These are phyloP conservation scores for Nothocercus nigrocapillus DNA, from an alignment of 2,113 vertebrate species.

Conservation along the genomic window DNA sequence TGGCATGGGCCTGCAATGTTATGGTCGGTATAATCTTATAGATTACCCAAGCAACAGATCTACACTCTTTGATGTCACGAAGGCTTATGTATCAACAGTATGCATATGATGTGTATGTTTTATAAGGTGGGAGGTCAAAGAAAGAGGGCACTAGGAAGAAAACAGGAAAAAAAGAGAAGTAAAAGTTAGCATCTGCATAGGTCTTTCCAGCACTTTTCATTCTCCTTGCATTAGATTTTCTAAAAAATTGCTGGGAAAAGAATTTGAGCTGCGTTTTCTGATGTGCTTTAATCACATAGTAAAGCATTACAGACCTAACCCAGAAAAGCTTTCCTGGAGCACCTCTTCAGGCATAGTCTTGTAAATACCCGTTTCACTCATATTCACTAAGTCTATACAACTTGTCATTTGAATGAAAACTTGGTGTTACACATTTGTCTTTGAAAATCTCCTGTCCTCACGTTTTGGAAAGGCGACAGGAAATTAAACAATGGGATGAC, in stretches of 20 bases:
- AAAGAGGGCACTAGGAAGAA: background rate
- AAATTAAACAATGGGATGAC: conserved; percentile 28
- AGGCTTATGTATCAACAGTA: background rate
- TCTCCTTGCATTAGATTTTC: background rate
- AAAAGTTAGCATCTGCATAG: background rate
- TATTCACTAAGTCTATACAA: background rate
- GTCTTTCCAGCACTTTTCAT: background rate
- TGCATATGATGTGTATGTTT: background rate
- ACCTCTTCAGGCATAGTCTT: background rate
- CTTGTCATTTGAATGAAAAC: background rate
- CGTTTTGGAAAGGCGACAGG: background rate
- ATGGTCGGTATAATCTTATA: conserved; percentile 63
- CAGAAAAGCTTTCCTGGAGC: background rate
- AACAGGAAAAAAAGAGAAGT: background rate
- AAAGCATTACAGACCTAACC: background rate
- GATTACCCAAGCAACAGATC: conserved; percentile 51
- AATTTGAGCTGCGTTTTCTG: background rate
- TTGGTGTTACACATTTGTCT: background rate
- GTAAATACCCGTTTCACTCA: background rate
- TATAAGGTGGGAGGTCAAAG: background rate
- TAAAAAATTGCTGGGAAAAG: background rate
- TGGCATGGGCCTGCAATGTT: conserved; percentile 56
- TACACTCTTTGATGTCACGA: conserved; percentile 57
- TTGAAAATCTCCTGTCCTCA: background rate
- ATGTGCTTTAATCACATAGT: background rate